Evolutionary conservation across 2,888 invertebrate genomes (phyloP).

Genomic region (Tinea trinotella): DNA sequence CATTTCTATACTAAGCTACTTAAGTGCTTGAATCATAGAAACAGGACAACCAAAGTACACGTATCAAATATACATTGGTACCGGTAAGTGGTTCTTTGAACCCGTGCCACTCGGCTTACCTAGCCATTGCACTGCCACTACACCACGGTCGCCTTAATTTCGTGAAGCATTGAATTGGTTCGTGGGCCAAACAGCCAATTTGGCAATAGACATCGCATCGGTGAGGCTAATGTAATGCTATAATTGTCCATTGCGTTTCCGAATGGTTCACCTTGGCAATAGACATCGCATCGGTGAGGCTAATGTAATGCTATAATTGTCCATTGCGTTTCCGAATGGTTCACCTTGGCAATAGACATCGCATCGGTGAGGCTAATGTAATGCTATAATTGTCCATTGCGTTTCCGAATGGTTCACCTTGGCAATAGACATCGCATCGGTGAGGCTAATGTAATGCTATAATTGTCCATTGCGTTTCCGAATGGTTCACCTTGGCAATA

Average conservation of each 20-base stretch:
- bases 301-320: slow-evolving; percentile 42
- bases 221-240: slow-evolving; percentile 29
- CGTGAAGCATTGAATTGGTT: neutral
- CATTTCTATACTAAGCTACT: no score
- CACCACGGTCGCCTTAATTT: no score
- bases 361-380: slow-evolving; percentile 21
- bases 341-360: slow-evolving; percentile 35
- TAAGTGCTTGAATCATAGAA: no score
- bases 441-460: slow-evolving; percentile 31
- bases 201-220: slow-evolving; percentile 29
- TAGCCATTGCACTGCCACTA: no score
- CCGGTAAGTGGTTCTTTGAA: no score
- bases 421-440: slow-evolving; percentile 27
- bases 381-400: slow-evolving; percentile 53
- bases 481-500: no score
- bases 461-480: slow-evolving; percentile 58
- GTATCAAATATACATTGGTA: no score
- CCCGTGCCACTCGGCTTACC: no score
- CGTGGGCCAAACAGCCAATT: slow-evolving; percentile 29
- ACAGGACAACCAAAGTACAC: no score
- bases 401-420: slow-evolving; percentile 53
- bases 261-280: slow-evolving; percentile 44
- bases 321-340: slow-evolving; percentile 56
- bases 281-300: slow-evolving; percentile 16
- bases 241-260: slow-evolving; percentile 59